Conservation (phyloP, 2,113 vertebrate genomes). For the Triplophysa rosa region DNA sequence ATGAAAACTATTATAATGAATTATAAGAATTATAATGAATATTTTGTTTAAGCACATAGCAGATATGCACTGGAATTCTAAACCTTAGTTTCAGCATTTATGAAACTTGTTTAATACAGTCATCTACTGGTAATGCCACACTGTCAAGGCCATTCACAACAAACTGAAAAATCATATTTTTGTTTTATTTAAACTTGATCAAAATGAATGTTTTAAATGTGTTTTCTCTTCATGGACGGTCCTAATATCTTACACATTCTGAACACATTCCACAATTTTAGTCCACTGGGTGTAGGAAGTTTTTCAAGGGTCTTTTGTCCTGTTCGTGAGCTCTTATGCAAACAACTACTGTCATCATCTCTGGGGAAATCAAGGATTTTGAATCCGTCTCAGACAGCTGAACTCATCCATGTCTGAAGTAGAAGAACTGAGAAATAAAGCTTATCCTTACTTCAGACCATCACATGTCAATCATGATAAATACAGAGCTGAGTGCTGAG, state of each 20-base stretch:
- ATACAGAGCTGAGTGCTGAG: slow-evolving; percentile 25
- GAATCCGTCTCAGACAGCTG: slow-evolving; percentile 50
- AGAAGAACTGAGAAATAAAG: slow-evolving; percentile 37
- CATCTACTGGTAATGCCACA: too few relatives aligned
- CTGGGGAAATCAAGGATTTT: slow-evolving; percentile 54
- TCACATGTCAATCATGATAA: slow-evolving; percentile 48
- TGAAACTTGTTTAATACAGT: too few relatives aligned
- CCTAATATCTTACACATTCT: background rate
- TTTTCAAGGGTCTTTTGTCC: slow-evolving; percentile 13
- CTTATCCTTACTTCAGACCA: slow-evolving; percentile 45
- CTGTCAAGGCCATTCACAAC: too few relatives aligned
- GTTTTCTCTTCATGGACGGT: background rate
- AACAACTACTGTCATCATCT: slow-evolving; percentile 40
- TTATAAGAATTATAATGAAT: too few relatives aligned
- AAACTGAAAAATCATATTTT: too few relatives aligned
- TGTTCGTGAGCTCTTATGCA: slow-evolving; percentile 9
- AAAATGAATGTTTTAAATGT: too few relatives aligned
- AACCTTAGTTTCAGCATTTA: too few relatives aligned
- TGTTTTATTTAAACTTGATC: too few relatives aligned
- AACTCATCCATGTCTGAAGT: slow-evolving; percentile 51
- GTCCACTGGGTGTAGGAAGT: background rate
- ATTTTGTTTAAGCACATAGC: too few relatives aligned
- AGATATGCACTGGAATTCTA: too few relatives aligned
- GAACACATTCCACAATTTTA: background rate
- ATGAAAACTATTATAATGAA: too few relatives aligned